phyloP scores from a whole-genome alignment of 2,888 invertebrate species.

The Athalia circularis region DNA sequence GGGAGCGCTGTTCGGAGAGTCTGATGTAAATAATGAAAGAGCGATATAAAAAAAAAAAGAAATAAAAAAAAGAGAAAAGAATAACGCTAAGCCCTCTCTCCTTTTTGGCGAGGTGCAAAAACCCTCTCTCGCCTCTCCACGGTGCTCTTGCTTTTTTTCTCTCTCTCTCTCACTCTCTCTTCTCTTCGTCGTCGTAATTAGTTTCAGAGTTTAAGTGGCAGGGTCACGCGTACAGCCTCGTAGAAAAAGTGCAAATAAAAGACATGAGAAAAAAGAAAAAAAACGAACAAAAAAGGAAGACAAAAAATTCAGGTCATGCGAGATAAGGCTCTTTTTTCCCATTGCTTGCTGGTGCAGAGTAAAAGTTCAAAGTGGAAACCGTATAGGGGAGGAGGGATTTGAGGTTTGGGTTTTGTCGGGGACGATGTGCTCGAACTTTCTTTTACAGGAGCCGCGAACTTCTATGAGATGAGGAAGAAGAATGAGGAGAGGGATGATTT shows the following conservation, averaged over 20 bases:
- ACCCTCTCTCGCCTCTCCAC: conserved; percentile 60
- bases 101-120: conserved; percentile 58
- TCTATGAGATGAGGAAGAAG: conserved; percentile 1
- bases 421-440: conserved; percentile 42
- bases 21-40: conserved; percentile 51
- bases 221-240: conserved; percentile 47
- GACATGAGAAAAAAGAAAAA: conserved; percentile 53
- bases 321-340: conserved; percentile 60
- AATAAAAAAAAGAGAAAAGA: conserved; percentile 41
- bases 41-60: conserved; percentile 43
- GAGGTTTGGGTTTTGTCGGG: conserved; percentile 50
- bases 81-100: conserved; percentile 52
- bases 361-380: conserved; percentile 57
- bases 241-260: conserved; percentile 49
- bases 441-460: conserved; percentile 1
- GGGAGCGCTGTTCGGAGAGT: conserved; percentile 46
- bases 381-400: conserved; percentile 50
- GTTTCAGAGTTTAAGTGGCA: conserved; percentile 68
- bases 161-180: not conserved
- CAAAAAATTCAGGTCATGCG: conserved; percentile 61
- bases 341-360: conserved; percentile 52
- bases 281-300: conserved; percentile 54
- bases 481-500: conserved; percentile 30
- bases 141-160: not conserved
- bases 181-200: conserved; percentile 63